Evolutionary conservation across 2,888 invertebrate species (phyloP).

Genomic region (Phanerotoma sp.): DNA sequence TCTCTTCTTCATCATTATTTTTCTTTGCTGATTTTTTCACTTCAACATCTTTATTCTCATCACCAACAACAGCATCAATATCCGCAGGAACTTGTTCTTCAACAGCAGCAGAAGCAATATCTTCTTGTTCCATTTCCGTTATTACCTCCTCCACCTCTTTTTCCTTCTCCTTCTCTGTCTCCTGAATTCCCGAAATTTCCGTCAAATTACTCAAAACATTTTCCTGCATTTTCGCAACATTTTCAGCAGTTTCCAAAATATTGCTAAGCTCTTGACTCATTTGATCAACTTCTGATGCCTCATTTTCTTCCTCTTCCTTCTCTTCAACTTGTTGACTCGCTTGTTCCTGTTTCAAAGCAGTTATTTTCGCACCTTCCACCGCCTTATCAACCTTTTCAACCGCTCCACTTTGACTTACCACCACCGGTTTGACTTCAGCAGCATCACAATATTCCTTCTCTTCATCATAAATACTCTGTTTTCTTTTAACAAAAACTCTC

Average conservation of each 20-base stretch:
- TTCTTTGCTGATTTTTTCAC: slow-evolving; percentile 13
- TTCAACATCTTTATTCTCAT: slow-evolving; percentile 1
- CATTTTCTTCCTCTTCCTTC: no score
- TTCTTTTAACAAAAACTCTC: slow-evolving; percentile 64
- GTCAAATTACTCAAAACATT: slow-evolving; percentile 48
- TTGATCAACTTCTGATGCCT: slow-evolving; percentile 45
- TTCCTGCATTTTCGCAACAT: slow-evolving; percentile 53
- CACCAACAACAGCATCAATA: no score
- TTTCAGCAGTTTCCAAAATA: slow-evolving; percentile 51
- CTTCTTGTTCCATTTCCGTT: no score
- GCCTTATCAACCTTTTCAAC: slow-evolving; percentile 32
- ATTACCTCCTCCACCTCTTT: not conserved
- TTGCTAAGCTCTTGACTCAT: slow-evolving; percentile 52
- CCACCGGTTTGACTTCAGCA: slow-evolving; percentile 23
- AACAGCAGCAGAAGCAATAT: no score
- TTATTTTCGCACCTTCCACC: no score
- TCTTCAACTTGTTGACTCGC: slow-evolving; percentile 34
- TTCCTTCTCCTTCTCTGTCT: not conserved
- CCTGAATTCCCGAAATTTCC: not conserved
- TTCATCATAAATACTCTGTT: slow-evolving; percentile 58
- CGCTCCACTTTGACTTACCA: not conserved
- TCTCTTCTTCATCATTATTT: slow-evolving; percentile 16
- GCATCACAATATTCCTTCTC: slow-evolving; percentile 52
- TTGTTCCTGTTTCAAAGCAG: no score
- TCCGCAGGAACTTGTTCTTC: not conserved